Base-by-base conservation (phyloP, 30 jellyfish, hydroid and myxozoan genomes). In the Pelagia noctiluca region DNA sequence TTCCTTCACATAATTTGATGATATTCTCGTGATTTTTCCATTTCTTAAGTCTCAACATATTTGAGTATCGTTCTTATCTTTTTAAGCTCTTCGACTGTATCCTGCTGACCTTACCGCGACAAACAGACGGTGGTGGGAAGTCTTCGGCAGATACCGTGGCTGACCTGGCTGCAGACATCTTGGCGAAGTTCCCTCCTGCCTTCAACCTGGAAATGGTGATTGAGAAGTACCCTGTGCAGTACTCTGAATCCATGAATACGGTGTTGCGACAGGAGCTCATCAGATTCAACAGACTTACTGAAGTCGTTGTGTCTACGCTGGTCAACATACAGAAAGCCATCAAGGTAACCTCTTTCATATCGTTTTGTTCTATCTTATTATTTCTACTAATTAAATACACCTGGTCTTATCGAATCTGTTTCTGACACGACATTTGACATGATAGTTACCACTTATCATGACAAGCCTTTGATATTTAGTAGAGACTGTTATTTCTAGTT, bases 21-120 rank as follows among this genome's bases (percentile, higher is more conserved):
- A n/a, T n/a, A n/a, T n/a, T n/a, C n/a, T n/a, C n/a, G n/a, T n/a
- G n/a, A n/a, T n/a, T n/a, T n/a, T n/a, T n/a, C n/a, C n/a, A n/a
- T n/a, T n/a, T n/a, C n/a, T n/a, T n/a, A n/a, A n/a, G n/a, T n/a
- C n/a, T n/a, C n/a, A n/a, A n/a, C n/a, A n/a, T n/a, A n/a, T n/a
- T n/a, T n/a, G n/a, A n/a, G n/a, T n/a, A n/a, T n/a, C n/a, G n/a
- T n/a, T n/a, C n/a, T n/a, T n/a, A n/a, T n/a, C n/a, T n/a, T n/a
- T n/a, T n/a, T n/a, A n/a, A 93, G 99, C 90, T 93, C 32, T 93
- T 93, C 30, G 99, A 93, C 83, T 80, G 97, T 54, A 93, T 93
- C 47, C 87, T 93, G 60, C 79, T 93, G 78, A 87, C 99, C 23
- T 86, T 93, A 21, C 99, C 99, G 34, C 97, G 99, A 1, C 99